phyloP scores from a whole-genome alignment of 2,797 vertebrate species.

The Chelonia mydas region DNA sequence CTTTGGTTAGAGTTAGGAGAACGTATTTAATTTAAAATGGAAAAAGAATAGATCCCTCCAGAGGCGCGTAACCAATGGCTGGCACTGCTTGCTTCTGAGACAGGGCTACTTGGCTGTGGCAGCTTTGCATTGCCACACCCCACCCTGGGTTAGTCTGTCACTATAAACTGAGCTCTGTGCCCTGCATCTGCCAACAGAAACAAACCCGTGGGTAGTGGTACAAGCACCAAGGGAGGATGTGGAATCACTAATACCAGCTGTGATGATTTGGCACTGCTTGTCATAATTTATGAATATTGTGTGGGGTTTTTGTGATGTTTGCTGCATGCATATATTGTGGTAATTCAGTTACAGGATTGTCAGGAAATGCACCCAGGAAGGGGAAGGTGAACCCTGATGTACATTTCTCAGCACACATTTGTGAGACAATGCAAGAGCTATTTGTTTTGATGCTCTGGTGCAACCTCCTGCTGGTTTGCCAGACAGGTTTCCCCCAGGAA shows the following conservation, averaged over 20 bases:
- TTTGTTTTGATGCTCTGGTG: background rate
- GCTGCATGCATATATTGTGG: background rate
- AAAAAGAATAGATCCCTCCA: background rate
- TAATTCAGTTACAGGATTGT: background rate
- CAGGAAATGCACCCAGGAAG: constrained; percentile 21
- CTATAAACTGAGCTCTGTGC: background rate
- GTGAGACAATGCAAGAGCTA: background rate
- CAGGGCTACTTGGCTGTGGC: background rate
- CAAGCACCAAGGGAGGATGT: background rate
- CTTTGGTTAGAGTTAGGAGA: background rate
- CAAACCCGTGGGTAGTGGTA: background rate
- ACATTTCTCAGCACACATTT: background rate
- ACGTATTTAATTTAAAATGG: background rate
- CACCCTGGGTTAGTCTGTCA: background rate
- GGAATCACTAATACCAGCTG: background rate
- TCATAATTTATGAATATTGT: background rate
- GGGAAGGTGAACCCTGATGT: background rate
- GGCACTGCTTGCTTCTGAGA: background rate
- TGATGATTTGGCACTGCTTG: background rate
- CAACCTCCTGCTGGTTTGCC: background rate
- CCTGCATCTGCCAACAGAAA: background rate
- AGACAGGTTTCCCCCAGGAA: background rate
- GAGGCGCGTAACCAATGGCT: background rate
- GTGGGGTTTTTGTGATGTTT: background rate
- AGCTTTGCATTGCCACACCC: background rate